Evolutionary conservation across 1,140 invertebrate genomes (phyloP).

Genomic region (Ruditapes philippinarum): DNA sequence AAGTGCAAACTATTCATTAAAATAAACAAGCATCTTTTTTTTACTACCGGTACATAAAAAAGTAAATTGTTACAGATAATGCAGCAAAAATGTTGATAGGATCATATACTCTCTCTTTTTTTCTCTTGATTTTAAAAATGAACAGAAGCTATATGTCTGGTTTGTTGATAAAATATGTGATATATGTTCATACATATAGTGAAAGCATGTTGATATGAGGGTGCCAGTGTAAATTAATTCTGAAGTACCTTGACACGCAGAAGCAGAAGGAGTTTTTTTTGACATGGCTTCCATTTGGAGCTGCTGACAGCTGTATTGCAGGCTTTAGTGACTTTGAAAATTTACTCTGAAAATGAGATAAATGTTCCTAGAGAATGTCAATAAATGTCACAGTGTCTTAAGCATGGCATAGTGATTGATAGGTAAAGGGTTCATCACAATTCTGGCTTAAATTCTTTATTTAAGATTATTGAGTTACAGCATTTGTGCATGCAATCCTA

Average conservation of each 20-base stretch:
- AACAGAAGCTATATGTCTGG: neutral
- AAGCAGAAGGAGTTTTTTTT: too few species aligned
- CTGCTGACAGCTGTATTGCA: slow-evolving; percentile 7
- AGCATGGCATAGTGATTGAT: neutral
- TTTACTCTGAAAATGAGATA: slow-evolving; percentile 12
- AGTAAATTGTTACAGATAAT: neutral
- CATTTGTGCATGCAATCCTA: neutral
- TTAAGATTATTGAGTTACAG: neutral
- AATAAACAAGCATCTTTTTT: neutral
- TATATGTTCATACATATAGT: neutral
- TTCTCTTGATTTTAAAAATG: neutral
- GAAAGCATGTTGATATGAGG: neutral
- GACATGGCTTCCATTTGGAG: neutral
- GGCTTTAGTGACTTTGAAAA: neutral
- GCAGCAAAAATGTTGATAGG: neutral
- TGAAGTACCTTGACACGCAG: neutral
- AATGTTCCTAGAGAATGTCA: neutral
- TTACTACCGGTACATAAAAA: neutral
- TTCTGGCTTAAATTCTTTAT: neutral
- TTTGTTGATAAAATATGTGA: slow-evolving; percentile 5
- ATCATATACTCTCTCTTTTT: too few species aligned
- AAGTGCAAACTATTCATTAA: neutral
- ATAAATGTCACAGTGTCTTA: neutral
- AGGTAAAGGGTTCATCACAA: neutral
- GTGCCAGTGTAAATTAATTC: slow-evolving; percentile 26